phyloP scores from a whole-genome alignment of 1,140 invertebrate genomes.

The Neuroterus valhalla region DNA sequence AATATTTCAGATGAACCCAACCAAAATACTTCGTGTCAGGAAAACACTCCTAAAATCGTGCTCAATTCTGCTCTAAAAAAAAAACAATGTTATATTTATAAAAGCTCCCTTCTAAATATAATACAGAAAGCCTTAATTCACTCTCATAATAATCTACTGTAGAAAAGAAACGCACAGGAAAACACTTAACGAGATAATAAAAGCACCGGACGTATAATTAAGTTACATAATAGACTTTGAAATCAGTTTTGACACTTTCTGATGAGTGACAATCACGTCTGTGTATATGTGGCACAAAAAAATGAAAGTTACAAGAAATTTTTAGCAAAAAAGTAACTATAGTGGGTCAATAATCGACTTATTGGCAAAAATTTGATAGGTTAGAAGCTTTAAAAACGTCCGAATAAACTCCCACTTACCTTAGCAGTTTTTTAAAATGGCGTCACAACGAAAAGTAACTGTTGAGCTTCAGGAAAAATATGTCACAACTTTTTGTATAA shows the following conservation, averaged over 20 bases:
- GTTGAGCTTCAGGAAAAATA: no score
- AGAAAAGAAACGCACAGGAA: background rate
- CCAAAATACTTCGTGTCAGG: no score
- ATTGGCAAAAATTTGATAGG: slow-evolving; percentile 1
- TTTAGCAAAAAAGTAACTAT: background rate
- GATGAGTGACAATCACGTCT: no score
- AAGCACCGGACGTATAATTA: background rate
- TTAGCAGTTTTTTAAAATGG: background rate
- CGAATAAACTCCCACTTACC: background rate
- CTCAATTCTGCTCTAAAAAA: no score
- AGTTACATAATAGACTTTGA: slow-evolving; percentile 12
- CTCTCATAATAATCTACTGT: background rate
- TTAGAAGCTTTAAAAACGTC: background rate
- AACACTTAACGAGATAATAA: background rate
- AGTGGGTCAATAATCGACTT: background rate
- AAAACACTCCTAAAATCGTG: no score
- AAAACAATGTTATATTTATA: no score
- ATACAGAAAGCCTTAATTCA: background rate
- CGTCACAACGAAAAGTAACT: no score
- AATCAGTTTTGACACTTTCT: background rate
- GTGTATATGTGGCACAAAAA: background rate
- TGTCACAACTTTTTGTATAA: no score
- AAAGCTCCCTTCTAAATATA: background rate
- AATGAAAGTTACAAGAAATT: background rate
- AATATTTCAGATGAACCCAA: no score